Conservation (phyloP, 1,140 invertebrate genomes). For the Macrotrachela quadricornifera region DNA sequence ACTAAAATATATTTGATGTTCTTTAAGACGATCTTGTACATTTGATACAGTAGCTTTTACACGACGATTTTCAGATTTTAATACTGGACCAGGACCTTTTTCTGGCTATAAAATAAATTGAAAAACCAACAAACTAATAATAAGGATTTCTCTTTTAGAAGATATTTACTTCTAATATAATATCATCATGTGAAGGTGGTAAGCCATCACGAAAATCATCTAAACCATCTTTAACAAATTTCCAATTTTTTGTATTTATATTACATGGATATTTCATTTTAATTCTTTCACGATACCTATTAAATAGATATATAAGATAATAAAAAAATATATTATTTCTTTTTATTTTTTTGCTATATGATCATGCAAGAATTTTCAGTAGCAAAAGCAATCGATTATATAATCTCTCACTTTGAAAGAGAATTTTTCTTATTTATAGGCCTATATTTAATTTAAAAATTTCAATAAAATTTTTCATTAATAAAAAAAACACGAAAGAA, state of each 20-base stretch:
- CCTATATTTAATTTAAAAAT: too few species aligned
- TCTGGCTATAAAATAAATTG: not conserved
- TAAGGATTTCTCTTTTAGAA: not conserved
- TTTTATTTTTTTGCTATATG: too few species aligned
- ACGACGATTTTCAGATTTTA: constrained; percentile 13
- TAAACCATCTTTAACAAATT: constrained; percentile 25
- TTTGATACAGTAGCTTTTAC: constrained; percentile 17
- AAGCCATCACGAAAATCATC: constrained; percentile 30
- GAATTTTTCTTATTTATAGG: too few species aligned
- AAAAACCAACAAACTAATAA: not conserved
- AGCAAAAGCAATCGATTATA: too few species aligned
- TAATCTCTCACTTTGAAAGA: too few species aligned
- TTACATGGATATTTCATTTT: not conserved
- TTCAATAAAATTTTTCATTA: too few species aligned
- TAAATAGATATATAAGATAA: too few species aligned
- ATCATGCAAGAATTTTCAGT: too few species aligned
- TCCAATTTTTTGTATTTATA: constrained; percentile 16
- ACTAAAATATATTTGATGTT: constrained; percentile 24
- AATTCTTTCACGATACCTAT: too few species aligned
- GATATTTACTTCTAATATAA: constrained; percentile 9
- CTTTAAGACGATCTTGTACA: constrained; percentile 16
- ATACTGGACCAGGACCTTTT: not conserved
- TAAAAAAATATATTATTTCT: too few species aligned
- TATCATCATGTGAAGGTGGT: constrained; percentile 18
- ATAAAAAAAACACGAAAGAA: too few species aligned